Evolutionary conservation across 2,797 vertebrate species (phyloP), one percentile per base, ranked within the genome.

Genomic region (Premnoplex brunnescens): DNA sequence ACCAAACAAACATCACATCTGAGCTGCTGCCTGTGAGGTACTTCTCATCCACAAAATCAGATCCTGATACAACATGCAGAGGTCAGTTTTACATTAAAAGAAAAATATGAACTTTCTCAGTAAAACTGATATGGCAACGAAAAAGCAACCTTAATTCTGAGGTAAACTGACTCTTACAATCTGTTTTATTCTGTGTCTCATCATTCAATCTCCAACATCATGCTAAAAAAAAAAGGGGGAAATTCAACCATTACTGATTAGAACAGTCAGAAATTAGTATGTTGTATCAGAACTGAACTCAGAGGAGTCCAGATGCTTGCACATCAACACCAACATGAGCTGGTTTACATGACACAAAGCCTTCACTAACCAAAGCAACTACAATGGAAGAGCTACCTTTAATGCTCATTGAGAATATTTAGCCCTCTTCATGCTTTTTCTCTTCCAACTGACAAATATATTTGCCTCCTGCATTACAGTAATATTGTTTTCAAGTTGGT

Each of bases 391-490:
- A 88, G 26, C 26, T 88, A 36, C 39, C 30, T 75, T 81, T 41
- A 86, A 27, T 11, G 13, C 5, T 4, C 12, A 8, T 24, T 49
- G 73, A 69, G 81, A 87, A 49, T 28, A 76, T 6, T 76, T 21
- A 34, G n/a, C 12, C 17, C 28, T 54, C 69, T 64, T 76, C 58
- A 56, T 76, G 48, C 21, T 76, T 75, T 49, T 28, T 19, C 14
- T 69, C 54, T 76, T 46, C 23, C 41, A 63, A n/a, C 0, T 18
- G 9, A 54, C 34, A 60, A 59, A 52, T 2, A 9, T 0, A 1
- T 43, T 79, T 74, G 37, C 56, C 28, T 80, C 67, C 32, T 54
- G 41, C 20, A 36, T 79, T 54, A 59, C 2, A 2, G 24, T 49
- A 54, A 19, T 27, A 30, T 1, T 24, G 14, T 46, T 85, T 91